Conservation (phyloP, 1,140 invertebrate genomes). For the Sogatella furcifera region DNA sequence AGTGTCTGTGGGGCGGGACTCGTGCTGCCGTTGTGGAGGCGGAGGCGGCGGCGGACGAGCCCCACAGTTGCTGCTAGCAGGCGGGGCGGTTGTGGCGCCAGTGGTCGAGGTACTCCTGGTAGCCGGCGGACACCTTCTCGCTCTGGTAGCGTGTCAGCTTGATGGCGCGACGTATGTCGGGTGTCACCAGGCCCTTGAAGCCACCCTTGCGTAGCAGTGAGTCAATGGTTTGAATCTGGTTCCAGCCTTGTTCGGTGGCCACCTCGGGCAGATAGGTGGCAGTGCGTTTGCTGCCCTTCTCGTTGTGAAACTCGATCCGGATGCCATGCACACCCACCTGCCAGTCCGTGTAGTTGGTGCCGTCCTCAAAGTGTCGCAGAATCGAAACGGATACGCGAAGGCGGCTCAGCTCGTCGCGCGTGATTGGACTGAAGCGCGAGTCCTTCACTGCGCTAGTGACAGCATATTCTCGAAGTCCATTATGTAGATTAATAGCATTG, state of each 20-base stretch:
- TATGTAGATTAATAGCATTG: conserved; percentile 86
- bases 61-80: conserved; percentile 42
- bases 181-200: conserved; percentile 82
- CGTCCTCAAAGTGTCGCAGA: conserved; percentile 91
- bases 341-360: conserved; percentile 92
- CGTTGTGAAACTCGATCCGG: conserved; percentile 93
- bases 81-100: conserved; percentile 42
- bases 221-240: conserved; percentile 95
- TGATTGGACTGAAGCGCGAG: conserved; percentile 92
- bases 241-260: conserved; percentile 95
- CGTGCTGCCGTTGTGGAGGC: conserved; percentile 3
- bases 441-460: conserved; percentile 95
- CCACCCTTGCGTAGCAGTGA: conserved; percentile 94
- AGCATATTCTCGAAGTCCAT: conserved; percentile 90
- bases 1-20: neutral
- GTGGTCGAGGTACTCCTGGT: conserved; percentile 65
- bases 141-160: conserved; percentile 92
- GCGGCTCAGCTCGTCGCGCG: conserved; percentile 81
- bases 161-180: conserved; percentile 74
- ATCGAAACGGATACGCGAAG: conserved; percentile 94
- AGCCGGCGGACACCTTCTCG: conserved; percentile 72
- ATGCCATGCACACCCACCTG: conserved; percentile 95
- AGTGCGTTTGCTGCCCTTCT: conserved; percentile 87
- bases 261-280: conserved; percentile 98
- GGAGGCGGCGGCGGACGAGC: conserved; percentile 9